phyloP scores from a whole-genome alignment of 64 coral and sea anemone species.

The Porites lutea region DNA sequence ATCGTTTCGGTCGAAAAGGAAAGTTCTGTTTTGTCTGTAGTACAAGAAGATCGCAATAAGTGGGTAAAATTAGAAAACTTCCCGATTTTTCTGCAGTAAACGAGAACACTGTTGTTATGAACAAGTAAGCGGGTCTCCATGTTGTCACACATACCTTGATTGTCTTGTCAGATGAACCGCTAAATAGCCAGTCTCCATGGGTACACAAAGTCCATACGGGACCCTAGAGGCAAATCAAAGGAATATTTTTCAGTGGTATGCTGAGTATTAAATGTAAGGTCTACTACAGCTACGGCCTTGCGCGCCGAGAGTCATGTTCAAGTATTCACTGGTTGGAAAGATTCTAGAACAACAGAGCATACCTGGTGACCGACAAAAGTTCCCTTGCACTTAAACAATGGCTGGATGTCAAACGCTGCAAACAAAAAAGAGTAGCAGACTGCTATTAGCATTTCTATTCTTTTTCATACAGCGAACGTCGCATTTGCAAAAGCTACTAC shows the following conservation, averaged over 20 bases:
- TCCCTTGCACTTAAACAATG: constrained; percentile 97
- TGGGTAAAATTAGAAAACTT: no score
- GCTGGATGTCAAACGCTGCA: constrained; percentile 97
- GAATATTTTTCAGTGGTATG: not conserved
- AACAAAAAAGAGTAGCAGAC: not conserved
- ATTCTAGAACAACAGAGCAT: not conserved
- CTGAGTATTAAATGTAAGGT: no score
- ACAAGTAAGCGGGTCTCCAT: no score
- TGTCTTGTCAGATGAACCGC: constrained; percentile 98
- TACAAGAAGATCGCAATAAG: no score
- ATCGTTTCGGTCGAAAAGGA: no score
- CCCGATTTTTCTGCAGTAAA: no score
- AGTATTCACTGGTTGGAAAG: not conserved
- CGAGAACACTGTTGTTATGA: no score
- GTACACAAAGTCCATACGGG: constrained; percentile 97
- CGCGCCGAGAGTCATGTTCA: not conserved
- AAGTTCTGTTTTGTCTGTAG: no score
- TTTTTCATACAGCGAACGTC: no score
- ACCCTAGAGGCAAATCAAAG: constrained; percentile 56
- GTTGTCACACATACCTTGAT: constrained; percentile 75
- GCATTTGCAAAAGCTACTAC: no score
- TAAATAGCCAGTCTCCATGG: constrained; percentile 95
- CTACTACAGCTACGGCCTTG: no score
- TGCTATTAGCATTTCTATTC: no score
- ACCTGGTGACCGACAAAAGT: constrained; percentile 99